phyloP scores from a whole-genome alignment of 2,113 vertebrate species.

The Erythrocebus patas region DNA sequence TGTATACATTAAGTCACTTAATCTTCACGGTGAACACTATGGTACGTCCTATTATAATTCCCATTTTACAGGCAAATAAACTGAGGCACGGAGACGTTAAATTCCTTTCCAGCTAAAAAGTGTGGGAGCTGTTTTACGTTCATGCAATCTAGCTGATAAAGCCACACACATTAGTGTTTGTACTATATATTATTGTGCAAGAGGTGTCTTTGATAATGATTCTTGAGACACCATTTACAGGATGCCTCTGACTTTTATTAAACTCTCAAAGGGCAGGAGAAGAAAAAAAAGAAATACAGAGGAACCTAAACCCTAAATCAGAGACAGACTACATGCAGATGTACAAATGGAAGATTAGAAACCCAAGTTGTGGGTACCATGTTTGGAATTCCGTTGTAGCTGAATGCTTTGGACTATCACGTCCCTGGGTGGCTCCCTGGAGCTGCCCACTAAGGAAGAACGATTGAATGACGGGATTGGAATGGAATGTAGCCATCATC shows the following conservation, averaged over 20 bases:
- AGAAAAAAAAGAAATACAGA: background rate
- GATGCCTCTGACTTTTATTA: background rate
- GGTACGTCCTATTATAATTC: background rate
- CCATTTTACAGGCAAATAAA: background rate
- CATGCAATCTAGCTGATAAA: background rate
- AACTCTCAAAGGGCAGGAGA: background rate
- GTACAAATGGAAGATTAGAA: background rate
- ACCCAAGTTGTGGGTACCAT: background rate
- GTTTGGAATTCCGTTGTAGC: conserved; percentile 30
- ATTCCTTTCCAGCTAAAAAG: background rate
- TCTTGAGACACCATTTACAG: background rate
- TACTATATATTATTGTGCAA: background rate
- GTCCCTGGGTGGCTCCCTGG: background rate
- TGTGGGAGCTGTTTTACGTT: background rate
- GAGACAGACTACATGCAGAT: background rate
- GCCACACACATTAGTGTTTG: background rate
- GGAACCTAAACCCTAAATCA: background rate
- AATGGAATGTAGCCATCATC: conserved; percentile 7
- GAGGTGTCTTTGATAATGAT: background rate
- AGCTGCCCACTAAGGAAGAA: background rate
- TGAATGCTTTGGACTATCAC: background rate
- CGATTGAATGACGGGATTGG: background rate
- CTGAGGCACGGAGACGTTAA: background rate
- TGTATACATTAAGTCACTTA: background rate
- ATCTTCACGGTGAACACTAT: background rate